Base-by-base conservation (phyloP, 1,140 invertebrate species). In the Hirudo medicinalis region DNA sequence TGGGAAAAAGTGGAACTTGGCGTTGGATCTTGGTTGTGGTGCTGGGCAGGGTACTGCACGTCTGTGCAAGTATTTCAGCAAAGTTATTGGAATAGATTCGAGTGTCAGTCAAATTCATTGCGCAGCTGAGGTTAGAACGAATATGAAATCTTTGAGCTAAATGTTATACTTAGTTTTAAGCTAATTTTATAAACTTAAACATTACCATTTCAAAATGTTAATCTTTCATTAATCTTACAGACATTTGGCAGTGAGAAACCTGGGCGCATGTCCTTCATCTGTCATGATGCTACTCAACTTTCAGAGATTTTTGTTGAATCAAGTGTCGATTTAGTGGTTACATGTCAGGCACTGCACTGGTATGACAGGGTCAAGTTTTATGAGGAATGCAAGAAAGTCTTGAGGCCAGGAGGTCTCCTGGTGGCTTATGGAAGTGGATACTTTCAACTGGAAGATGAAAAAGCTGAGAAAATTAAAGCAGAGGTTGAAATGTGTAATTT, bases 351-450 rank as follows among this genome's bases (percentile, higher is more conserved):
- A 20, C 76, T 81, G 67, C 85, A 86, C 71, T 85, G 84, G 84
- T 80, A 85, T 73, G 78, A 85, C 73, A 60, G 80, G 17, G 77
- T 79, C 4, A 77, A 76, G 67, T 85, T 86, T 75, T 85, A 80
- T 71, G 71, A 74, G 29, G 84, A 86, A 76, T 81, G 78, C 3
- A 74, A 76, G 22, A 73, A 84, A 72, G 75, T 84, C 40, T 73
- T 85, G 9, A 73, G 74, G 22, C 78, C 80, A 11, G 78, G 79
- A 54, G 83, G 84, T 8, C 78, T 82, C 11, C 55, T 84, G 19
- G 80, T 82, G 19, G 75, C 80, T 2, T 83, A 79, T 72, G 79
- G 78, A 0, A 82, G 83, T 74, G 75, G 74, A 0, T 69, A 70
- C 22, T 32, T 32, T 32, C 22, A 6, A 32, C 57, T 63, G 57